phyloP scores from a whole-genome alignment of 2,888 invertebrate species.

The Volucella bombylans region DNA sequence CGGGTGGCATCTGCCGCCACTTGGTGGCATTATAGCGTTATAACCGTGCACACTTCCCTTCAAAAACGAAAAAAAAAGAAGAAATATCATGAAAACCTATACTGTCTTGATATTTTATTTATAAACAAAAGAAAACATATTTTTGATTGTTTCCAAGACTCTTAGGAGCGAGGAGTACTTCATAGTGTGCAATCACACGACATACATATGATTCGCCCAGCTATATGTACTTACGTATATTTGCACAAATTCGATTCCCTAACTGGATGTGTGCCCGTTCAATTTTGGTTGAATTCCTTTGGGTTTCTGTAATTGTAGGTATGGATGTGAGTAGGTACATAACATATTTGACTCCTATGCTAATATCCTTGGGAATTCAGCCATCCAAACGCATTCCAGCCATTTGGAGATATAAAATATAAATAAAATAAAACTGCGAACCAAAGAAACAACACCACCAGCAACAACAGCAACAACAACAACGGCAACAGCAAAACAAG shows the following conservation, averaged over 20 bases:
- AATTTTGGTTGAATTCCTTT: conserved; percentile 51
- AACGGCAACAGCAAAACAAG: conserved; percentile 1
- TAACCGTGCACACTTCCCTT: conserved; percentile 15
- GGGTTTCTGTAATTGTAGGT: conserved; percentile 28
- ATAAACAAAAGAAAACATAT: conserved; percentile 31
- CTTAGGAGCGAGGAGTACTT: conserved; percentile 36
- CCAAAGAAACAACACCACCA: conserved; percentile 2
- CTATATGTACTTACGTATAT: conserved; percentile 18
- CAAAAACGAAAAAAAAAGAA: background rate
- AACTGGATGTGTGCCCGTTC: conserved; percentile 46
- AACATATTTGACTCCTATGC: conserved; percentile 35
- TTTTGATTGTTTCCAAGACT: conserved; percentile 47
- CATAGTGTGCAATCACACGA: conserved; percentile 64
- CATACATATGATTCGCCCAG: background rate
- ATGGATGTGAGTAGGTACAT: background rate
- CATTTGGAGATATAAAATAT: conserved; percentile 69
- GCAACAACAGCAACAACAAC: background rate
- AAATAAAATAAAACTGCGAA: conserved; percentile 64
- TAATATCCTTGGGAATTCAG: conserved; percentile 61
- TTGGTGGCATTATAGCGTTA: background rate
- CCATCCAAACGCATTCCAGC: conserved; percentile 63
- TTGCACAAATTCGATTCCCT: conserved; percentile 57
- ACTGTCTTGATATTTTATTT: conserved; percentile 44
- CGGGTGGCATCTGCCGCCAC: too few relatives aligned
- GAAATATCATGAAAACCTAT: background rate